Evolutionary conservation across 2,888 invertebrate genomes (phyloP).

Genomic region (Drosophila antonietae): DNA sequence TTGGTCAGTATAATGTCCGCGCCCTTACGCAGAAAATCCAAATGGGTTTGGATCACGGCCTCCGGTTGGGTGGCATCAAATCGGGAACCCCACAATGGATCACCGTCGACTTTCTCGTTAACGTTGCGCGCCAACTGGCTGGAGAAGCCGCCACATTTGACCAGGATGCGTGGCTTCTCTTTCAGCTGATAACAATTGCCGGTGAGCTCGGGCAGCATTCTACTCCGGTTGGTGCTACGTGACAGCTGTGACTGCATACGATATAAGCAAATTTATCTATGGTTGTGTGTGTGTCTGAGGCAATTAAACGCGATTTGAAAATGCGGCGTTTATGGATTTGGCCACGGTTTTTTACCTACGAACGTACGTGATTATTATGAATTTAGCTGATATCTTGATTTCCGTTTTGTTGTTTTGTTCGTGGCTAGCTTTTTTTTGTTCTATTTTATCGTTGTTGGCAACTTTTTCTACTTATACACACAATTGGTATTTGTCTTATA

Average conservation of each 20-base stretch:
- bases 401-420: constrained; percentile 52
- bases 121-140: constrained; percentile 91
- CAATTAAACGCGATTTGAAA: not conserved
- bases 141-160: constrained; percentile 91
- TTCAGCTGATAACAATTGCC: constrained; percentile 22
- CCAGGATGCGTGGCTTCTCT: constrained; percentile 81
- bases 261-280: not conserved
- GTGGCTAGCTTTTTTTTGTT: constrained; percentile 30
- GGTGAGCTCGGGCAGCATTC: constrained; percentile 28
- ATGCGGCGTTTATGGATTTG: not conserved
- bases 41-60: constrained; percentile 91
- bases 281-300: constrained; percentile 1
- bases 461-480: constrained; percentile 29
- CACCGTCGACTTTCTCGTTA: constrained; percentile 90
- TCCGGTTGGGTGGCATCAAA: constrained; percentile 91
- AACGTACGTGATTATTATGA: constrained; percentile 53
- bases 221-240: constrained; percentile 18
- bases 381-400: constrained; percentile 28
- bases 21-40: constrained; percentile 93
- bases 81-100: constrained; percentile 95
- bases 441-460: constrained; percentile 54
- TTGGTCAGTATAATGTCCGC: constrained; percentile 95
- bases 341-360: constrained; percentile 8
- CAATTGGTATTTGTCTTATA: constrained; percentile 1
- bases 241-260: constrained; percentile 17